Base-by-base conservation (phyloP, 2,797 vertebrate genomes). In the Threskiornis aethiopicus region DNA sequence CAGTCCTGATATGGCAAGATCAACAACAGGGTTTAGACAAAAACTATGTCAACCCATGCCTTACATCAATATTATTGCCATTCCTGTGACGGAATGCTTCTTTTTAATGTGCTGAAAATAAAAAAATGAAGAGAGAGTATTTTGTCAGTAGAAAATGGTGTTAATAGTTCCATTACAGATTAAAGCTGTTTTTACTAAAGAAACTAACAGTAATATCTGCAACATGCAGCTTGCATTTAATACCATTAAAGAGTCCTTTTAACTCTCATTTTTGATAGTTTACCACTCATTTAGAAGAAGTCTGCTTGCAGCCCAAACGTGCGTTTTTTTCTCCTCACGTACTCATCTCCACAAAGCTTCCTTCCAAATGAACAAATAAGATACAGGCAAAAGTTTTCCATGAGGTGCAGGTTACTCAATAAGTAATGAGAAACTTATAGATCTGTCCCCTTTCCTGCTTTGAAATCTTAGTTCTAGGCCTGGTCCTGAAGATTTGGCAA, bases 11-110 rank as follows among this genome's bases (percentile, higher is more conserved):
- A 65, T 2, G 8, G 39, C 29, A 88, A 61, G 37, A 76, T 33
- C 37, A 81, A 1, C 33, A 59, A 77, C 16, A 82, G 4, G 2
- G 7, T 35, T 90, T 82, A 65, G 35, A 79, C 42, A 87, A 84
- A 79, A 87, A 22, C 13, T 39, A 2, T 14, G 25, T 55, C 39
- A 69, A 5, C 2, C 4, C 16, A 11, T 0, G 3, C 1, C 0
- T 24, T 55, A 4, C 26, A 78, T 42, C 44, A 57, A 20, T 52
- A 42, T 76, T 73, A 62, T 5, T 62, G 10, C 13, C 17, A 62
- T 41, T 90, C 61, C n/a, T 62, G 1, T 47, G 33, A 82, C 26
- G n/a, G 26, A 61, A 54, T 58, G 21, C 14, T 29, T 73, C 33
- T 47, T 41, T 59, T 75, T 59, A 64, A 67, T 20, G 5, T 15